Evolutionary conservation across 2,113 vertebrate species (phyloP).

Genomic region (Fulica atra): DNA sequence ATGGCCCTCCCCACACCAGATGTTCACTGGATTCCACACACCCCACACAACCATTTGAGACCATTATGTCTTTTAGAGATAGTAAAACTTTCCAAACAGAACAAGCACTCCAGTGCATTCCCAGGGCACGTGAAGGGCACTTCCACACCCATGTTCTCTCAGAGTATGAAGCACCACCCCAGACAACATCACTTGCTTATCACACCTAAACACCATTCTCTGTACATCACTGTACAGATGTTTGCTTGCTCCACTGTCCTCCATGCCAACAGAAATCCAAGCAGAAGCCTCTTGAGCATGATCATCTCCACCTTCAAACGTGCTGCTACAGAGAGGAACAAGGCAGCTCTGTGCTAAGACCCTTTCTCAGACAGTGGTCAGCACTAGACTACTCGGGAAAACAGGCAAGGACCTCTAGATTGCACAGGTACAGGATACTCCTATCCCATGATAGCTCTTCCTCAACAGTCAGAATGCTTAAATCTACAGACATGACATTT

Average conservation of each 20-base stretch:
- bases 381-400: neutral
- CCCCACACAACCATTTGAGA: neutral
- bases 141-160: neutral
- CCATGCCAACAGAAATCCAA: neutral
- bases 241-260: neutral
- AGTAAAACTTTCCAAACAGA: neutral
- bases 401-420: neutral
- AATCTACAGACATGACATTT: neutral
- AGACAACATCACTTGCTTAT: neutral
- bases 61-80: neutral
- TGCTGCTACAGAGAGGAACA: neutral
- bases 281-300: neutral
- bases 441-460: neutral
- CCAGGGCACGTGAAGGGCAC: neutral
- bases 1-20: neutral
- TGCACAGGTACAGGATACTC: neutral
- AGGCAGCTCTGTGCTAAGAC: neutral
- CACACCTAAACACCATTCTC: neutral
- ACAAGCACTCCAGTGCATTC: neutral
- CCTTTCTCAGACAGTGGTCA: neutral
- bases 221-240: neutral
- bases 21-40: neutral
- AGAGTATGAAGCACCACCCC: neutral
- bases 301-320: neutral
- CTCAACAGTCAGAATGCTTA: neutral